Evolutionary conservation across 2,888 invertebrate genomes (phyloP).

Genomic region (Lasioglossum villosulum): DNA sequence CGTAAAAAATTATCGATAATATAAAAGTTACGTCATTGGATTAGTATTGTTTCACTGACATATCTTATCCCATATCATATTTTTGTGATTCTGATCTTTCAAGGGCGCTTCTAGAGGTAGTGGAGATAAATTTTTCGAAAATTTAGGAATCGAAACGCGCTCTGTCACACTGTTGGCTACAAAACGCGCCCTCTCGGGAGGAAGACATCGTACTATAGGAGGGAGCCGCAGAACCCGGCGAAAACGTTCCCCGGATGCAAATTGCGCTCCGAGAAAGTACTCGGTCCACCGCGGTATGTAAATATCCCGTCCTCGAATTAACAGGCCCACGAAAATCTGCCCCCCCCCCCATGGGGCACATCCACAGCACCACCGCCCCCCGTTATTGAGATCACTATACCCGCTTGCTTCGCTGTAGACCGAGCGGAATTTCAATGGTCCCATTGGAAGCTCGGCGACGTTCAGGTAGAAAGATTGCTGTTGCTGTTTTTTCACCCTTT

Average conservation of each 20-base stretch:
- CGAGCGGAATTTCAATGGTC: not conserved
- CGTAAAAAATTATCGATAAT: not conserved
- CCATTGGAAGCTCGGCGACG: not conserved
- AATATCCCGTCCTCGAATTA: slow-evolving; percentile 28
- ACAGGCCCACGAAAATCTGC: slow-evolving; percentile 21
- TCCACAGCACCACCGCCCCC: not conserved
- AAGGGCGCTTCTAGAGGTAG: not conserved
- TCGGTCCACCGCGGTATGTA: slow-evolving; percentile 32
- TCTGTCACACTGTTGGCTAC: not conserved
- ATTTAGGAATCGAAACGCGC: not conserved
- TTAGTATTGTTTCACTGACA: too few relatives aligned
- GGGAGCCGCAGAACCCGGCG: slow-evolving; percentile 8
- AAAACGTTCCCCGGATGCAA: slow-evolving; percentile 42
- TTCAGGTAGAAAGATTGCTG: not conserved
- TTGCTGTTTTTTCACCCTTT: not conserved
- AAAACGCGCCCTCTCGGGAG: slow-evolving; percentile 20
- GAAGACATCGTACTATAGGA: slow-evolving; percentile 51
- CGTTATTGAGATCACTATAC: not conserved
- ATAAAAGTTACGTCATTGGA: too few relatives aligned
- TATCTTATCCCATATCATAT: too few relatives aligned
- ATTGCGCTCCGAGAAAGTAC: slow-evolving; percentile 32
- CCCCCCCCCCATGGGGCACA: not conserved
- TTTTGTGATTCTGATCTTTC: not conserved
- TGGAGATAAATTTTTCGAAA: not conserved
- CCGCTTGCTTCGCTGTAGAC: not conserved